Base-by-base conservation (phyloP, 2,113 vertebrate genomes). In the Anarrhichthys ocellatus region DNA sequence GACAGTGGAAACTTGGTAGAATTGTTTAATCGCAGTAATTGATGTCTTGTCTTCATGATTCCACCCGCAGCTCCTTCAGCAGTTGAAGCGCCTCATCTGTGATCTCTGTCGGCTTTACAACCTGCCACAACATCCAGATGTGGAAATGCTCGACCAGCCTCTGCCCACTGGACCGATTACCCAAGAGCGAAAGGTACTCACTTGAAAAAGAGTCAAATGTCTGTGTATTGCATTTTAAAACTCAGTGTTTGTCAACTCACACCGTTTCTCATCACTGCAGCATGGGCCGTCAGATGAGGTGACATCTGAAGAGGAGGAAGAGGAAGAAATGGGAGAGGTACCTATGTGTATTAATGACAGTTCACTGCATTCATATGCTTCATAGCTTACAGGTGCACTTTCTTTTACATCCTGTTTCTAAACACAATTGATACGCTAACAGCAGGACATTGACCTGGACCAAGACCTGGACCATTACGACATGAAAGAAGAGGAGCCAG, bases 31-130 rank as follows among this genome's bases (percentile, higher is more conserved):
- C 0, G 18, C 13, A 34, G n/a, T 46, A 38, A 13, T 14, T 58
- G 5, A 58, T 32, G 3, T 62, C 61, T 73, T 29, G 5, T 75
- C 36, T 22, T 36, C 11, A 22, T 64, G 8, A 24, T 85, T 52
- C n/a, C 34, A 15, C 38, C 36, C 11, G 0, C 88, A 99, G 98
- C 97, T 99, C 34, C 81, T 99, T 87, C 98, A 99, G 95, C 98
- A 99, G 91, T 89, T 99, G 88, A 99, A 99, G 92, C 91, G 97
- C 77, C 97, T 99, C 85, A 98, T 99, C 91, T 99, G 98, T 18
- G 98, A 99, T 92, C 96, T 99, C 78, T 99, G 98, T 94, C 97
- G 98, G 80, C 97, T 99, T 84, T 99, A 99, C 92, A 99, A 99
- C 93, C 96, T 99, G 67, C 98, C 98, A 20, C 98, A 99, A 66